Base-by-base conservation (phyloP, 2,113 vertebrate species). In the Campylorhamphus procurvoides region DNA sequence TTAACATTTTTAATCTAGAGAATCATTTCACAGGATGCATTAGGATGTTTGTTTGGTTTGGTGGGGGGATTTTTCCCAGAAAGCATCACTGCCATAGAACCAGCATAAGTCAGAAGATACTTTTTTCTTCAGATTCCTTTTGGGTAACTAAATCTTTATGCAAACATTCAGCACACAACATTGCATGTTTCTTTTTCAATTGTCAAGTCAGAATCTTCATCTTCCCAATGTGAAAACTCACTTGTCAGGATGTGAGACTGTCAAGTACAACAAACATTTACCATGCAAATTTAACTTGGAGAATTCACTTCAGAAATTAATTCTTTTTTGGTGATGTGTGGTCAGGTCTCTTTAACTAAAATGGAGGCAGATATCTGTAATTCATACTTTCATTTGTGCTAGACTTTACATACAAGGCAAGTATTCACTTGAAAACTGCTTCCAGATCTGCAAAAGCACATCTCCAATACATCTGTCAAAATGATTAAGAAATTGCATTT, bases 371-470 rank as follows among this genome's bases (percentile, higher is more conserved):
- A 13, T 60, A 83, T 74, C 69, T 52, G 16, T 29, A 93, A 75
- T 50, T 66, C 25, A 53, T 35, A 64, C 37, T 89, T 78, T 75
- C 31, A 22, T 64, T 77, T 78, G 39, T 66, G 76, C 73, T 93
- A 64, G 52, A 78, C 56, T 74, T 44, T 9, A 56, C 17, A 42
- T 14, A 69, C 40, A 79, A 80, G 47, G 62, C 85, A 94, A 92
- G 52, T 23, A 46, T 56, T 95, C 64, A 86, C 49, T 86, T 2
- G 9, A 78, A 89, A 95, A 96, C 75, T 96, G 40, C 73, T 96
- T 95, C 90, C 89, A 91, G 44, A 80, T 74, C 80, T 91, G 83
- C 11, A 94, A 78, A 77, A 90, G 66, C 86, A 95, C 96, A 90
- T 49, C 84, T 35, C 77, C 3, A 80, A 13, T 59, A 66, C 81